Conservation (phyloP, 2,113 vertebrate genomes). For the Pungitius pungitius region DNA sequence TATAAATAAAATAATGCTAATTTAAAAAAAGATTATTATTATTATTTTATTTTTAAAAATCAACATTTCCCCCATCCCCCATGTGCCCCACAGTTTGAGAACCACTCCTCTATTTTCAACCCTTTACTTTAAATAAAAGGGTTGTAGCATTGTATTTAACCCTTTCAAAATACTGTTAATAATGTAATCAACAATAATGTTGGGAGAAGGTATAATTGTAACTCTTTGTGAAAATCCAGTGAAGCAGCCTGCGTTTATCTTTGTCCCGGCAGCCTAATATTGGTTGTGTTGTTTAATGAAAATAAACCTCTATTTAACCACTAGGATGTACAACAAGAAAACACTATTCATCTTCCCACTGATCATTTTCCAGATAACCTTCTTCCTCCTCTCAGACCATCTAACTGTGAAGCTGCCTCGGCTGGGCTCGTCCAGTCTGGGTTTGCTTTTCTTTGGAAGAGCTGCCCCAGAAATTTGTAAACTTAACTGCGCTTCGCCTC, state of each 20-base stretch:
- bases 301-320: not conserved
- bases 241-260: not conserved
- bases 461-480: not conserved
- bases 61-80: no score
- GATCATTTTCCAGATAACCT: not conserved
- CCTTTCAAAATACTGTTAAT: not conserved
- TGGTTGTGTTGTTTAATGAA: not conserved
- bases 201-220: not conserved
- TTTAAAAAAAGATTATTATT: no score
- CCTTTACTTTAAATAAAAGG: not conserved
- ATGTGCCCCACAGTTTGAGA: no score
- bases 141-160: not conserved
- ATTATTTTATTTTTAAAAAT: no score
- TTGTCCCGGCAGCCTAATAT: not conserved
- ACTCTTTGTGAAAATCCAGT: not conserved
- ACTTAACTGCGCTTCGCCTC: not conserved
- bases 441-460: not conserved
- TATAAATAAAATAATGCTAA: no score
- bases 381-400: not conserved
- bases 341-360: not conserved
- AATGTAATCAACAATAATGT: no score
- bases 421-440: not conserved
- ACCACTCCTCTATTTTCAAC: no score
- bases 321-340: not conserved
- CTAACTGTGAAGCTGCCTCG: no score